These are phyloP conservation scores for Chirona hameri DNA, from an alignment of 2,888 invertebrate species.

Conservation along the genomic window DNA sequence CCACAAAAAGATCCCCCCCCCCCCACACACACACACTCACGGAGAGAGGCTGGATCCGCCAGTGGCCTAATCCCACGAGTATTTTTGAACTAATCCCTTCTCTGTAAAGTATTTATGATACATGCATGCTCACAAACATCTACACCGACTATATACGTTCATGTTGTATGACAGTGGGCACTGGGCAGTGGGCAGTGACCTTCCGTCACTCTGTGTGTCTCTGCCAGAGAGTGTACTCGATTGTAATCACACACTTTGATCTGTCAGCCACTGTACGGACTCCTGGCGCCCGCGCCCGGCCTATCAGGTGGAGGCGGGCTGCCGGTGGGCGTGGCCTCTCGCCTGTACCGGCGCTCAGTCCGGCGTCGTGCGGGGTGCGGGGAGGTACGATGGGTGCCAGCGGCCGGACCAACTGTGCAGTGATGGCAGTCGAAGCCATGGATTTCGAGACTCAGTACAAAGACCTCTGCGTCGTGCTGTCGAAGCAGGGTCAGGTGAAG, in stretches of 20 bases:
- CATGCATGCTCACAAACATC: too few relatives aligned
- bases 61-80: too few relatives aligned
- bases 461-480: background rate
- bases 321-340: background rate
- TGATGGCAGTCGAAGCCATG: background rate
- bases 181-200: background rate
- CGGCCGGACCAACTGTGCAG: background rate
- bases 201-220: too few relatives aligned
- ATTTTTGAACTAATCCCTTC: too few relatives aligned
- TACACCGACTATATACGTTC: too few relatives aligned
- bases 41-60: too few relatives aligned
- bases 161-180: too few relatives aligned
- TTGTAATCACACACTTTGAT: background rate
- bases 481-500: background rate
- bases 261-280: background rate
- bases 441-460: background rate
- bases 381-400: background rate
- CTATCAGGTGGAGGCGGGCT: background rate
- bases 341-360: too few relatives aligned
- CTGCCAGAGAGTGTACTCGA: background rate
- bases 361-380: background rate
- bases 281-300: background rate
- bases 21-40: too few relatives aligned
- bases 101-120: too few relatives aligned
- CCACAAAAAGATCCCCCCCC: too few relatives aligned